Conservation (phyloP, 2,113 vertebrate species). For the Amphilophus citrinellus region DNA sequence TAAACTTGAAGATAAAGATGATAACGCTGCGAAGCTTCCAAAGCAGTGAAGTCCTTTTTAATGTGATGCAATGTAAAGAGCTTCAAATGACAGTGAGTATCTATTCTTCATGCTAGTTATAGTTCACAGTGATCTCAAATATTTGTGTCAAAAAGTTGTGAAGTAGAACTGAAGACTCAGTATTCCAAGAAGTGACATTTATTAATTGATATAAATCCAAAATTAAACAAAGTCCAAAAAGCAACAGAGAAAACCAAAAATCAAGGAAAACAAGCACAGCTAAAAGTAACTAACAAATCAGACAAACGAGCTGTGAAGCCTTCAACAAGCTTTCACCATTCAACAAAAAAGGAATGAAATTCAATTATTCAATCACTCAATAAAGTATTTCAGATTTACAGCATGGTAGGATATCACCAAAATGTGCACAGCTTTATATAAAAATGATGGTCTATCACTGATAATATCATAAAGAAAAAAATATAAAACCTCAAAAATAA, state of each 20-base stretch:
- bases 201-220: fast-evolving
- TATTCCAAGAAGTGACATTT: fast-evolving
- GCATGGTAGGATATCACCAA: too few relatives aligned
- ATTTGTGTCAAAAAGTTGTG: not conserved
- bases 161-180: not conserved
- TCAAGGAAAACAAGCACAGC: not conserved
- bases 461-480: too few relatives aligned
- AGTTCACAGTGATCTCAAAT: fast-evolving
- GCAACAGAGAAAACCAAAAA: not conserved
- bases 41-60: not conserved
- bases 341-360: fast-evolving
- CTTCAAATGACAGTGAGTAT: fast-evolving
- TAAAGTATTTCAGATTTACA: too few relatives aligned
- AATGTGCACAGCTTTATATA: too few relatives aligned
- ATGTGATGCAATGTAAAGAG: too few relatives aligned
- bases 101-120: fast-evolving
- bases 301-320: not conserved
- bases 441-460: too few relatives aligned
- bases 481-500: not conserved
- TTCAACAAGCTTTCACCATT: not conserved
- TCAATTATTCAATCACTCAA: too few relatives aligned
- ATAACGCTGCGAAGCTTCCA: not conserved
- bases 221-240: not conserved
- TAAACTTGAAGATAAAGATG: too few relatives aligned
- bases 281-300: fast-evolving